Percentiles rank a stretch among this genome's conserved stretches.
These are phyloP conservation scores for Cranoglanis bouderius DNA, from an alignment of 2,113 vertebrate species.

Conservation along the genomic window DNA sequence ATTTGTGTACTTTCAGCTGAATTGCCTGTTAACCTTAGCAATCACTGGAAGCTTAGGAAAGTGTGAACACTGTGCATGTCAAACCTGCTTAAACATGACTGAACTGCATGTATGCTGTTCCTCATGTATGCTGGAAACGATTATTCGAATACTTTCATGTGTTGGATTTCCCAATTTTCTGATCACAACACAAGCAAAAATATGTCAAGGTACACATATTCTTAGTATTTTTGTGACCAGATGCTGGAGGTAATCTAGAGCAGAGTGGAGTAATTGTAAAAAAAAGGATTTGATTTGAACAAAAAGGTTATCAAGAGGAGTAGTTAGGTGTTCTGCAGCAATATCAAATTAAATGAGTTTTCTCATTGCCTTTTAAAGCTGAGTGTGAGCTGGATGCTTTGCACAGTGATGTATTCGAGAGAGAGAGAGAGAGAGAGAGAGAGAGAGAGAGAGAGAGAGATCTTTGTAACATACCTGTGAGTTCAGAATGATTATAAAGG, in stretches of 20 bases:
- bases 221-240: background rate
- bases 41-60: slow-evolving; percentile 5
- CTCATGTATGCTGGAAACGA: background rate
- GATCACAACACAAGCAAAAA: background rate
- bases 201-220: background rate
- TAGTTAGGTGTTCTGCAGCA: background rate
- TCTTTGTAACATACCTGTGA: slow-evolving; percentile 60
- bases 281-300: background rate
- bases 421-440: background rate
- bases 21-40: slow-evolving; percentile 25
- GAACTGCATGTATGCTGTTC: background rate
- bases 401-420: background rate
- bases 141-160: background rate
- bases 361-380: background rate
- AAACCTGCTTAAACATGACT: slow-evolving; percentile 13
- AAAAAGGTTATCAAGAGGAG: background rate
- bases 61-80: slow-evolving; percentile 3
- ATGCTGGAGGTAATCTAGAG: background rate
- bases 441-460: background rate
- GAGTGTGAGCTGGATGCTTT: background rate
- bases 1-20: slow-evolving; percentile 7
- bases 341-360: background rate
- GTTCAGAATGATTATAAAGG: slow-evolving; percentile 54
- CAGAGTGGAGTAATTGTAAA: background rate
- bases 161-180: background rate